Evolutionary conservation across 2,797 vertebrate genomes (phyloP).

Genomic region (Eidolon dupreanum): DNA sequence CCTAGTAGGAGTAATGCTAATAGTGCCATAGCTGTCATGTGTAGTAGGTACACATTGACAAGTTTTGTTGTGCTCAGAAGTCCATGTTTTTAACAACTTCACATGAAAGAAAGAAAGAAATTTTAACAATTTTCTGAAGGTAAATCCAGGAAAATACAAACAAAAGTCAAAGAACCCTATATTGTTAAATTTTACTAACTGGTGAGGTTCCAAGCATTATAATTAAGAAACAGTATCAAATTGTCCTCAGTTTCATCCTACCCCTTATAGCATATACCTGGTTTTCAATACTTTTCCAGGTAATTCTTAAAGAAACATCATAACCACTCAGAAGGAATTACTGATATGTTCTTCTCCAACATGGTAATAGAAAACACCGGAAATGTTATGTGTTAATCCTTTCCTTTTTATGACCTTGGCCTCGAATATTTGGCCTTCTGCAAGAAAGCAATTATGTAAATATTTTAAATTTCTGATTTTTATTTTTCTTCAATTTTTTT

Average conservation of each 20-base stretch:
- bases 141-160: background rate
- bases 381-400: background rate
- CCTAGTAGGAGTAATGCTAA: background rate
- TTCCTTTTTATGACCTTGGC: background rate
- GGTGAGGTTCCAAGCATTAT: background rate
- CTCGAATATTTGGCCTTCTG: background rate
- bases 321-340: background rate
- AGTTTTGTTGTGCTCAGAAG: background rate
- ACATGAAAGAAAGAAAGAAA: background rate
- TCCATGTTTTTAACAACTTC: background rate
- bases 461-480: background rate
- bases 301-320: background rate
- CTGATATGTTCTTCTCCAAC: background rate
- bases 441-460: background rate
- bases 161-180: background rate
- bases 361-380: background rate
- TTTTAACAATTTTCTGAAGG: background rate
- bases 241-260: background rate
- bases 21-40: rapidly evolving
- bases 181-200: background rate
- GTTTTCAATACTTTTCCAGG: background rate
- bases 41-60: background rate
- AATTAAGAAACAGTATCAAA: background rate
- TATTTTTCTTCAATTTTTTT: background rate
- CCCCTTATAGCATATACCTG: no score